Evolutionary conservation across 2,888 invertebrate species (phyloP), one percentile per base, ranked within the genome.

Genomic region (Acrobasis suavella): DNA sequence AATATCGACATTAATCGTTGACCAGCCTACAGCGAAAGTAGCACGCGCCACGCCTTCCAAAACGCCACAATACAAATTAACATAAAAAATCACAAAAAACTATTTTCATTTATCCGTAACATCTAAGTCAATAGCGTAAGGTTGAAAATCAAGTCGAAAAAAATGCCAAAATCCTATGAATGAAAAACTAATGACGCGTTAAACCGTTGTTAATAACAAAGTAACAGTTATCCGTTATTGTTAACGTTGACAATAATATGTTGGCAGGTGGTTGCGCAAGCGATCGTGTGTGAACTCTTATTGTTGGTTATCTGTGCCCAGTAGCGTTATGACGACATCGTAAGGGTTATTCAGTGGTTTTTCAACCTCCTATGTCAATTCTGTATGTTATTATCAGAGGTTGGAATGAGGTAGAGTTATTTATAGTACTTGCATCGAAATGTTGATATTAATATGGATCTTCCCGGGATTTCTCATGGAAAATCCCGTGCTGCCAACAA

Each of bases 101-200:
- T 56, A 12, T 51, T n/a, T n/a, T 51, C 32, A 37, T 56, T 46
- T 56, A 56, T 56, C 56, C 42, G 46, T 56, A 42, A 10, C 38
- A 12, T n/a, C 50, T 67, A 68, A 65, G 58, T 52, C 67, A 62
- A 17, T 17, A 50, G 51, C 10, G 32, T 62, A 65, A 39, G 62
- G 65, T 68, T 42, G 58, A 50, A 64, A 65, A 62, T 64, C 62
- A 50, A 58, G 62, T 60, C 16, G 12, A 50, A 39, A 58, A 58
- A 15, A 9, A 50, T 7, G 37, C 64, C 63, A 49, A 65, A 64
- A 58, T 51, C 59, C 58, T 22, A 74, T 82, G 81, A 80, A 84
- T 85, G 81, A 83, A 81, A 82, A 85, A 80, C 81, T 86, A 90
- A 90, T 89, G 88, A 83, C 72, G 83, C 88, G 82, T 82, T 83